phyloP scores from a whole-genome alignment of 2,797 vertebrate species.

The Syncerus caffer region DNA sequence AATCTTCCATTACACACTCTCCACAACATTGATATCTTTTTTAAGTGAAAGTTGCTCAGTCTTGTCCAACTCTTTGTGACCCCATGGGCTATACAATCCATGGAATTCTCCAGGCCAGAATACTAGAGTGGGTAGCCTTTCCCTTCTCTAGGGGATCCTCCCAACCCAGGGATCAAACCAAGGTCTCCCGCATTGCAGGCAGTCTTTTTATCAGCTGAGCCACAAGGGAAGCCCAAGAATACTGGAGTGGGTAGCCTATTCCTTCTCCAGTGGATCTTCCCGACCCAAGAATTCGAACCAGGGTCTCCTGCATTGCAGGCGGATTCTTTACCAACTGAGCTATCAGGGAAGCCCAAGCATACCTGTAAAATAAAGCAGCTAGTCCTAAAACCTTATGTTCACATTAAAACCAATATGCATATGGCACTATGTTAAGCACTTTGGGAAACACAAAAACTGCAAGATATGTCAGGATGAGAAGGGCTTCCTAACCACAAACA shows the following conservation, averaged over 20 bases:
- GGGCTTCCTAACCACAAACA: not conserved
- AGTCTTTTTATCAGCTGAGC: not conserved
- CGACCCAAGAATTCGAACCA: not conserved
- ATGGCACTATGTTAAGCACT: not conserved
- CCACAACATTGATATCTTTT: not conserved
- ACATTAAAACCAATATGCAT: accelerated
- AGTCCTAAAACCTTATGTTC: not conserved
- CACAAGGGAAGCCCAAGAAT: not conserved
- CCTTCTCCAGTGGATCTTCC: not conserved
- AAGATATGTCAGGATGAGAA: not conserved
- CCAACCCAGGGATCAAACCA: not conserved
- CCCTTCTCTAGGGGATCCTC: not conserved
- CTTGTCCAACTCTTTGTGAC: not conserved
- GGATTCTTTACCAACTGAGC: not conserved
- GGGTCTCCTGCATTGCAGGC: not conserved
- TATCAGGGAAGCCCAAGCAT: not conserved
- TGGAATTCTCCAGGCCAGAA: not conserved
- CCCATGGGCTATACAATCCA: not conserved
- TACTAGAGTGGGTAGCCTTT: not conserved
- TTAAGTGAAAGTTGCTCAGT: not conserved
- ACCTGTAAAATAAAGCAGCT: not conserved
- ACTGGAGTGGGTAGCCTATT: not conserved
- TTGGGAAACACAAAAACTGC: not conserved
- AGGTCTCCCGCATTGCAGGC: not conserved
- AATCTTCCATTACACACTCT: not conserved